A percentile compares a stretch with the other conserved stretches of the same genome.
phyloP scores from a whole-genome alignment of 1,140 invertebrate genomes.

The Trichoplusia ni region DNA sequence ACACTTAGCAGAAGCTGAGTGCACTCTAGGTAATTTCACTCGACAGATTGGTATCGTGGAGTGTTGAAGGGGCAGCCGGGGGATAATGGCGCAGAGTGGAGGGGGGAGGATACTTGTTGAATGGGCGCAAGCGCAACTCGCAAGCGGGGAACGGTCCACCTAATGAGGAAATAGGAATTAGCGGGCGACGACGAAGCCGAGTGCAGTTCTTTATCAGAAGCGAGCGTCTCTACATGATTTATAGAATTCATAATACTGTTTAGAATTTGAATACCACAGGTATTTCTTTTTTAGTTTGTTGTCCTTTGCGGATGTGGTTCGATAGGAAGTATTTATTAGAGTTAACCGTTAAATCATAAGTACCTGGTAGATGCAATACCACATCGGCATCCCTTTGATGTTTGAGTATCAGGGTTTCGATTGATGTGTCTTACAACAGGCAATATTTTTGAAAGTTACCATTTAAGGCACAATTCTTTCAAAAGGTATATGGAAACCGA shows the following conservation, averaged over 20 bases:
- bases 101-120: conserved; percentile 46
- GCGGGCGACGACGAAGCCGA: conserved; percentile 65
- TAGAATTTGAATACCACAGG: not conserved
- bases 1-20: conserved; percentile 63
- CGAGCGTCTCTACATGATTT: conserved; percentile 37
- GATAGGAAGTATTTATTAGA: too few species aligned
- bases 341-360: too few species aligned
- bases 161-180: conserved; percentile 81
- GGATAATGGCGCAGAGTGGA: conserved; percentile 39
- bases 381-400: too few species aligned
- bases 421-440: too few species aligned
- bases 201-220: conserved; percentile 69
- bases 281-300: not conserved
- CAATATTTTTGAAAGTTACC: too few species aligned
- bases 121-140: conserved; percentile 55
- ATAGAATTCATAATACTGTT: not conserved
- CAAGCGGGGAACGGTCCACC: conserved; percentile 52
- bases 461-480: too few species aligned
- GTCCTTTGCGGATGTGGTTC: too few species aligned
- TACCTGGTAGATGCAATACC: too few species aligned
- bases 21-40: conserved; percentile 69
- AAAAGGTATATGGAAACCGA: too few species aligned
- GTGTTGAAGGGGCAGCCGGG: conserved; percentile 38
- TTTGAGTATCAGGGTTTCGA: too few species aligned
- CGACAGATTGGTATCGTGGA: conserved; percentile 44